phyloP scores from a whole-genome alignment of 2,797 vertebrate species.

The Pitangus sulphuratus region DNA sequence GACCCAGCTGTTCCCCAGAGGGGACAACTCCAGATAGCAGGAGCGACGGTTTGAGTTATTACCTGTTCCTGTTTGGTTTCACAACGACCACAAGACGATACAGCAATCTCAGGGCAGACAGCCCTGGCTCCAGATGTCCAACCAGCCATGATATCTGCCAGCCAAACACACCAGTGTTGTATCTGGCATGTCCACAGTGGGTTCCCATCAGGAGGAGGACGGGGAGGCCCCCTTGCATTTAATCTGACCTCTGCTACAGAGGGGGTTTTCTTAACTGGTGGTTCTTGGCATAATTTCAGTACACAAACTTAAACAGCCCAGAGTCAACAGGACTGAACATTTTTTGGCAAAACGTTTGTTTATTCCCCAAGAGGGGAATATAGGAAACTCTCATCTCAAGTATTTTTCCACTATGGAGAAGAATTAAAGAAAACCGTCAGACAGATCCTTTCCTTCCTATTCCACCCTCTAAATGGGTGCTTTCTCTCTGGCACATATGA shows the following conservation, averaged over 20 bases:
- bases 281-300: not conserved
- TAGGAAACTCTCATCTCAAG: constrained; percentile 27
- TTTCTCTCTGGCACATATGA: not conserved
- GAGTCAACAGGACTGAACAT: not conserved
- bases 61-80: constrained; percentile 55
- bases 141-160: not conserved
- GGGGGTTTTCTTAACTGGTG: constrained; percentile 4
- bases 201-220: not conserved
- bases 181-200: accelerated
- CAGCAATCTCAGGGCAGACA: not conserved
- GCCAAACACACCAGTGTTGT: not conserved
- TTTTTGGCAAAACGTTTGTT: constrained; percentile 39
- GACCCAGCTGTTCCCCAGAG: not conserved
- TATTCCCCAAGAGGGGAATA: constrained; percentile 28
- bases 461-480: not conserved
- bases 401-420: constrained; percentile 17
- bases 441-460: constrained; percentile 1
- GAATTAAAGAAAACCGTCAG: not conserved
- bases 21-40: constrained; percentile 37
- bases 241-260: not conserved
- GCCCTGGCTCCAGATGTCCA: not conserved
- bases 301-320: not conserved
- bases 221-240: not conserved
- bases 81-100: not conserved
- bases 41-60: not conserved